Base-by-base conservation (phyloP, 2,113 vertebrate genomes). In the Pampusana beccarii region DNA sequence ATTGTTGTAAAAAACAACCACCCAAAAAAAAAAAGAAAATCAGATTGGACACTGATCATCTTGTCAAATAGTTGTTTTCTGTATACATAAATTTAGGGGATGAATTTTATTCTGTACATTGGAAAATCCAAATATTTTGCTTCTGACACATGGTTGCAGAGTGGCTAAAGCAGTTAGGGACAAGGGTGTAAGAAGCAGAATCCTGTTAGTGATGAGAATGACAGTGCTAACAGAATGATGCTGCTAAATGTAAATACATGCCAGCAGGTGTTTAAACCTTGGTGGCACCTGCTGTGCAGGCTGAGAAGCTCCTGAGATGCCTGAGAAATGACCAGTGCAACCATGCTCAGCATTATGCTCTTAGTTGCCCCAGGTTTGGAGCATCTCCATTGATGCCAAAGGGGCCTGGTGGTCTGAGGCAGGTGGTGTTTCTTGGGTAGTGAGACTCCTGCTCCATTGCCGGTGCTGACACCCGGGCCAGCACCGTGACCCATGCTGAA, bases 401-500 rank as follows among this genome's bases (percentile, higher is more conserved):
- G 42, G 58, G 21, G 14, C 58, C 40, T 67, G 61, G 23, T 84
- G 14, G 2, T 26, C 18, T 8, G 23, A 74, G 10, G 9, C 17
- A 33, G 34, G 15, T 26, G 3, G 2, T 86, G 7, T 5, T 40
- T 40, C 26, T 87, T 29, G 2, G 2, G 8, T 31, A n/a, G 9
- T 50, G 19, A 66, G 10, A n/a, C 17, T 58, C 18, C 11, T 66
- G 17, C 46, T 44, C n/a, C 1, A 0, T 17, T 64, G 25, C 17
- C 33, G 23, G 1, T 42, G 14, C 19, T 42, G 20, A 25, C 31
- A 44, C 3, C 38, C 26, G 26, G 29, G 10, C 15, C 34, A 71
- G 19, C 42, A 64, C 13, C 3, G 2, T 0, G 2, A 17, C 12
- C 31, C 7, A 13, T 2, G 0, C 4, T 2, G 1, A 80, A 38